Percentiles rank a stretch among this genome's conserved stretches.
phyloP scores from a whole-genome alignment of 2,113 vertebrate genomes.

The Tricholaema leucomelas region DNA sequence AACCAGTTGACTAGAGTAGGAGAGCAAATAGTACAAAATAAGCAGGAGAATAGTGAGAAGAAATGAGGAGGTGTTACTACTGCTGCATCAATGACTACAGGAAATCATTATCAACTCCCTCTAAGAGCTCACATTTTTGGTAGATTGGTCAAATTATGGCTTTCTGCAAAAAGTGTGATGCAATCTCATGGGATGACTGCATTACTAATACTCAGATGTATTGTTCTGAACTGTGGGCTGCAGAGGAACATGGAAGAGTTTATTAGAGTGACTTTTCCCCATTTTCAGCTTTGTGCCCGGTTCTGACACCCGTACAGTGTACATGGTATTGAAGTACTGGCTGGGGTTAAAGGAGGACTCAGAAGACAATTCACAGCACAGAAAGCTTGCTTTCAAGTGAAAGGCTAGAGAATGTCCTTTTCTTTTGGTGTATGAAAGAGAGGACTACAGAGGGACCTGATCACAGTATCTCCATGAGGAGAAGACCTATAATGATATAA shows the following conservation, averaged over 20 bases:
- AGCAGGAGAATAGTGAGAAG: neutral
- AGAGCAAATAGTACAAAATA: neutral
- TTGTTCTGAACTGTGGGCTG: neutral
- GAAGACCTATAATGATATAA: neutral
- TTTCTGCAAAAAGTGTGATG: slow-evolving; percentile 17
- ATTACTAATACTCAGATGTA: neutral
- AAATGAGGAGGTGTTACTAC: neutral
- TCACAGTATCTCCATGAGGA: neutral
- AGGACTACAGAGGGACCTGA: neutral
- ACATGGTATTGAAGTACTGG: neutral
- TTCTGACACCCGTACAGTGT: neutral
- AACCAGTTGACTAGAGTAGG: neutral
- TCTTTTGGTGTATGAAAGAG: neutral
- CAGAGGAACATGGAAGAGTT: neutral
- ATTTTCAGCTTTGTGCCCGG: neutral
- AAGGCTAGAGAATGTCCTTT: neutral
- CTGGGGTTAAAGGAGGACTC: neutral
- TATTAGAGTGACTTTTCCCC: neutral
- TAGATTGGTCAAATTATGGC: slow-evolving; percentile 18
- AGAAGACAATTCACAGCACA: neutral
- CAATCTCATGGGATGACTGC: slow-evolving; percentile 1
- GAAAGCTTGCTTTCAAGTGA: neutral
- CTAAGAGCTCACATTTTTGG: slow-evolving; percentile 23
- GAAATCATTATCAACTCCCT: neutral
- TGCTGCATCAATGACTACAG: neutral